Percentiles rank a stretch among this genome's conserved stretches.
Evolutionary conservation across 2,797 vertebrate genomes (phyloP).

Genomic region (Propithecus perrieri): DNA sequence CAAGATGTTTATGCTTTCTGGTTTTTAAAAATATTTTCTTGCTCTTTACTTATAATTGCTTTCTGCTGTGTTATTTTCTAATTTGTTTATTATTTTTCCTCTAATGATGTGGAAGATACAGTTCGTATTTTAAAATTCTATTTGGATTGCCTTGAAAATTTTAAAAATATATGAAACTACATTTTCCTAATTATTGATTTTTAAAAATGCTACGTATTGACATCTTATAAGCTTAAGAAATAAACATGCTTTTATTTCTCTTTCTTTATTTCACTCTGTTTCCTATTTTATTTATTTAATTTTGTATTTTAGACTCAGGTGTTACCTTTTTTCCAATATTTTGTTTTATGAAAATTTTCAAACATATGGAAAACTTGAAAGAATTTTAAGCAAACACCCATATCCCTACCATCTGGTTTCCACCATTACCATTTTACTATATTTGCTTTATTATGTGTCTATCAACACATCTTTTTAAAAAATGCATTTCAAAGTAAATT

Average conservation of each 20-base stretch:
- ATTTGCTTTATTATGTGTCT: neutral
- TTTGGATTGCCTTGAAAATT: neutral
- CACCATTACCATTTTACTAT: neutral
- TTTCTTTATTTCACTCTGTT: neutral
- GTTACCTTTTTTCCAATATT: neutral
- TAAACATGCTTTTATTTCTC: neutral
- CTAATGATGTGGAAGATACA: neutral
- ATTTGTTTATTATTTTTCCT: neutral
- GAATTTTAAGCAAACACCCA: neutral
- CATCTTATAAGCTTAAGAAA: neutral
- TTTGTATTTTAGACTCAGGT: neutral
- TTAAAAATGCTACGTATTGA: neutral
- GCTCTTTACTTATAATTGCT: neutral
- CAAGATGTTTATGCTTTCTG: neutral
- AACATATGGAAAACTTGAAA: neutral
- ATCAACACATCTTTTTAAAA: neutral
- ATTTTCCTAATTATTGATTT: neutral
- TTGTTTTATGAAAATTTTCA: conserved; percentile 7
- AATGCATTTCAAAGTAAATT: conserved; percentile 7
- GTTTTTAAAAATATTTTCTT: neutral
- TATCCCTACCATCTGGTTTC: neutral
- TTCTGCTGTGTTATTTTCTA: neutral
- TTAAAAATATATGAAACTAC: neutral
- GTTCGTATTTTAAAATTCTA: neutral
- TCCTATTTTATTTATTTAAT: neutral